These are phyloP conservation scores for Paradoxurus hermaphroditus DNA, from an alignment of 2,113 vertebrate genomes.

Conservation along the genomic window DNA sequence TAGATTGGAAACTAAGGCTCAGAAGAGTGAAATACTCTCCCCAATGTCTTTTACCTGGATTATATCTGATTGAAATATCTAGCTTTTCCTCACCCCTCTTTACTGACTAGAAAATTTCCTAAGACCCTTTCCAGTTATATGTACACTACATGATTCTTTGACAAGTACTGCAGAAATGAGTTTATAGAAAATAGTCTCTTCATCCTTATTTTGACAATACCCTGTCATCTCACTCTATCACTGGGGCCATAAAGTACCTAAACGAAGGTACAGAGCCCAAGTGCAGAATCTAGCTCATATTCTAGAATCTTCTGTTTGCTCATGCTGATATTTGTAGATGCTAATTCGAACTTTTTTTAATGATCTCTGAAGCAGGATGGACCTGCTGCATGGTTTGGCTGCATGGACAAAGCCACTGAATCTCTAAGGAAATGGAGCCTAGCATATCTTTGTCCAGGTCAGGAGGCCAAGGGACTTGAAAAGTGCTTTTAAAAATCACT, in stretches of 20 bases:
- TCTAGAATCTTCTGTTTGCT: background rate
- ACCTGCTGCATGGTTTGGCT: background rate
- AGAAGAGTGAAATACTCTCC: background rate
- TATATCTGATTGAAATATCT: background rate
- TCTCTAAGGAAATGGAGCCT: background rate
- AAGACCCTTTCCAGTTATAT: background rate
- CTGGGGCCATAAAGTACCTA: background rate
- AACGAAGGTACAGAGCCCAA: background rate
- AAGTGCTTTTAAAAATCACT: background rate
- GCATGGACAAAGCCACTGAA: background rate
- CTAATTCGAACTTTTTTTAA: background rate
- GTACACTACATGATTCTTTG: background rate
- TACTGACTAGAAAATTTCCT: background rate
- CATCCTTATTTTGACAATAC: background rate
- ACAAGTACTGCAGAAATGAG: background rate
- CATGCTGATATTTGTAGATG: background rate
- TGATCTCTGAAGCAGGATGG: background rate
- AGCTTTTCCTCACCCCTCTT: background rate
- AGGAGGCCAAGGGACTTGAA: background rate
- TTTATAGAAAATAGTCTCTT: background rate
- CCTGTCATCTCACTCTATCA: background rate
- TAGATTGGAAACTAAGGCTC: background rate
- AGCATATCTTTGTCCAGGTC: background rate
- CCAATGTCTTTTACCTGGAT: background rate
- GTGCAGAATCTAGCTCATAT: background rate